phyloP scores from a whole-genome alignment of 2,888 invertebrate species.

The Dasypogon diadema region DNA sequence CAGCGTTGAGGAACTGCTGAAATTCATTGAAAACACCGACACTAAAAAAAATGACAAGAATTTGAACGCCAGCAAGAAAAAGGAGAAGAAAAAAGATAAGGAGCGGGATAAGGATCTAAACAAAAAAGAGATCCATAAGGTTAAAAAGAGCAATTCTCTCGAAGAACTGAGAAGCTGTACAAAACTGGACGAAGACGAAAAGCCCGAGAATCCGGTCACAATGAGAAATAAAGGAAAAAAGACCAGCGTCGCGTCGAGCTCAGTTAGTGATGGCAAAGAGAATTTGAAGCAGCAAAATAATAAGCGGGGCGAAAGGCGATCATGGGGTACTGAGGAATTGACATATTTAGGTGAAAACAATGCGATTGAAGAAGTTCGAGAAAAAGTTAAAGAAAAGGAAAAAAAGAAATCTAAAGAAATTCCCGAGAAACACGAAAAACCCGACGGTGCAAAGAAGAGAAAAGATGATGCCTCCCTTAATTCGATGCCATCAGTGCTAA shows the following conservation, averaged over 20 bases:
- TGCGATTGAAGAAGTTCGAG: conserved; percentile 58
- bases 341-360: conserved; percentile 67
- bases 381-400: conserved; percentile 59
- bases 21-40: conserved; percentile 80
- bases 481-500: conserved; percentile 54
- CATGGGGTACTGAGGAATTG: conserved; percentile 77
- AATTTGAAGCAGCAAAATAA: conserved; percentile 51
- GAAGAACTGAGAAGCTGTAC: conserved; percentile 83
- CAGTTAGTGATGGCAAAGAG: conserved; percentile 44
- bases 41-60: conserved; percentile 67
- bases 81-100: conserved; percentile 65
- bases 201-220: conserved; percentile 63
- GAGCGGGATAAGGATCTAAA: conserved; percentile 62
- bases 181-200: conserved; percentile 78
- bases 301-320: conserved; percentile 71
- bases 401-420: conserved; percentile 57
- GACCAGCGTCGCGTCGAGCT: neutral
- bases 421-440: conserved; percentile 46
- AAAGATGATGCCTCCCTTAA: conserved; percentile 49
- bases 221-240: conserved; percentile 61
- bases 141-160: conserved; percentile 82
- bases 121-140: conserved; percentile 65
- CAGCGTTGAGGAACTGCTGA: conserved; percentile 81
- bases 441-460: conserved; percentile 50
- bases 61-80: conserved; percentile 71